Evolutionary conservation across 1,140 invertebrate species (phyloP).

Genomic region (Pachypeltis micranthus): DNA sequence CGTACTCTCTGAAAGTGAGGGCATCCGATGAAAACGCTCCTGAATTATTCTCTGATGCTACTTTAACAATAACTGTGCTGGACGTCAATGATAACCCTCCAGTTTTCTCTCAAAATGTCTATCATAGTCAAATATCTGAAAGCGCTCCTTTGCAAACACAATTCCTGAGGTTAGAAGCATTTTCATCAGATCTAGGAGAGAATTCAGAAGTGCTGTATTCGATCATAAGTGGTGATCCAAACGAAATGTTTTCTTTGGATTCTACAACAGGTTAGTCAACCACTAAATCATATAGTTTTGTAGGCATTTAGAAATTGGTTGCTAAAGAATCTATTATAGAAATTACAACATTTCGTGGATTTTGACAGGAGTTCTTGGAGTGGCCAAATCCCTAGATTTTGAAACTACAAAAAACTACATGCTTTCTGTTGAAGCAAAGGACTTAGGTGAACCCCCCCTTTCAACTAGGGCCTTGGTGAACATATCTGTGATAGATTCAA

Average conservation of each 20-base stretch:
- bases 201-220: constrained; percentile 88
- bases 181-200: constrained; percentile 81
- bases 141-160: constrained; percentile 59
- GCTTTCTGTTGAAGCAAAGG: constrained; percentile 78
- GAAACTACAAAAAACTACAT: constrained; percentile 77
- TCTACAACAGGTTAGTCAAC: constrained; percentile 35
- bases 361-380: constrained; percentile 49
- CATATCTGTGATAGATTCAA: constrained; percentile 73
- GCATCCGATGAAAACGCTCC: constrained; percentile 68
- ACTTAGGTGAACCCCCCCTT: constrained; percentile 74
- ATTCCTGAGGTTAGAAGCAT: constrained; percentile 69
- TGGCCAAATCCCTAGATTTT: constrained; percentile 69
- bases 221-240: constrained; percentile 76
- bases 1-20: constrained; percentile 70
- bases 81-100: constrained; percentile 91
- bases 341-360: neutral
- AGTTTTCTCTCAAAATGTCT: neutral
- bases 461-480: constrained; percentile 78
- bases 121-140: constrained; percentile 68
- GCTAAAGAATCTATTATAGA: too few relatives aligned
- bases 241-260: constrained; percentile 70
- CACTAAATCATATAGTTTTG: neutral
- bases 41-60: constrained; percentile 43
- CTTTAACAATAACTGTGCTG: constrained; percentile 50
- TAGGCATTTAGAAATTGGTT: too few relatives aligned